Conservation (phyloP, 92 coral and sea anemone genomes). For the Paramuricea clavata region DNA sequence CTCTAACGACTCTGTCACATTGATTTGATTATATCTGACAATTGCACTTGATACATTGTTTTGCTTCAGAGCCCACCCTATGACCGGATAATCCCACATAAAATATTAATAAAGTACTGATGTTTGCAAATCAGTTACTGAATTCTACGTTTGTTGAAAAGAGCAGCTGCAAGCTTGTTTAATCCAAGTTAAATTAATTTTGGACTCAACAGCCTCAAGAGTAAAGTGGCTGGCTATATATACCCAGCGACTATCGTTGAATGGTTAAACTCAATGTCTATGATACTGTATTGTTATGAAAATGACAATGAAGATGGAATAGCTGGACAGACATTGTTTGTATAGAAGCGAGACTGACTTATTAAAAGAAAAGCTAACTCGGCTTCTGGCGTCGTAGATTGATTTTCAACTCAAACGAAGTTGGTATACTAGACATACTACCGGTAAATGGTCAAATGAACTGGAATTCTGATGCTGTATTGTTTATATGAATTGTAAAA, state of each 20-base stretch:
- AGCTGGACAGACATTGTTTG: background rate
- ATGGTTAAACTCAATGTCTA: background rate
- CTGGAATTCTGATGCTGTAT: background rate
- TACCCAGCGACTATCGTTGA: background rate
- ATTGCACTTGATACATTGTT: conserved; percentile 14
- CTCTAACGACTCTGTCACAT: background rate
- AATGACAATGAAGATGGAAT: background rate
- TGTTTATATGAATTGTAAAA: background rate
- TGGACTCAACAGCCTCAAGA: background rate
- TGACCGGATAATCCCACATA: conserved; percentile 19
- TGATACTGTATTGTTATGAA: background rate
- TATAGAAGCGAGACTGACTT: background rate
- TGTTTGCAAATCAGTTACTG: conserved; percentile 35
- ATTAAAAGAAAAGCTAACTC: background rate
- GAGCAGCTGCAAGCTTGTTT: background rate
- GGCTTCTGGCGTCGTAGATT: background rate
- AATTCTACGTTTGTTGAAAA: conserved; percentile 19
- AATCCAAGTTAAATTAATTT: background rate
- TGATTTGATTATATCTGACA: background rate
- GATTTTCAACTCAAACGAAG: background rate
- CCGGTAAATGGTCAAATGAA: background rate
- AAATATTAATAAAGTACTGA: conserved; percentile 31
- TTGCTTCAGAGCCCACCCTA: background rate
- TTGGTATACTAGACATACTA: background rate
- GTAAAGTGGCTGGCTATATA: background rate